Evolutionary conservation across 1,140 invertebrate genomes (phyloP), one percentile per base, ranked within the genome.

Genomic region (Apis laboriosa): DNA sequence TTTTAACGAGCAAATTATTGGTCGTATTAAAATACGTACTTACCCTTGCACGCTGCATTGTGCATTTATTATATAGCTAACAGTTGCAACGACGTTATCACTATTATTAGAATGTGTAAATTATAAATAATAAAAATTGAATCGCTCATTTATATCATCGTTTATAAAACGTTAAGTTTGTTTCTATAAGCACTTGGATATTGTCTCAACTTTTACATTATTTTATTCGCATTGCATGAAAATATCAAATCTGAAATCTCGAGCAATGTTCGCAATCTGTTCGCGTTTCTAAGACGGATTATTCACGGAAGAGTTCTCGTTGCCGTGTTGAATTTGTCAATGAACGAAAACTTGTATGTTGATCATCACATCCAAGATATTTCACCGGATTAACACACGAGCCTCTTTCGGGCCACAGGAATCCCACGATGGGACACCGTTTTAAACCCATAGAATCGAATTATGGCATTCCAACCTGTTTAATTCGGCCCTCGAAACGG

Each of bases 401-500:
- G 61, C 8, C 17, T 8, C 43, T 17, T 13, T 55, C 43, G 55
- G 34, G 7, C 72, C 34, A 56, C 49, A 17, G 55, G 73, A 28
- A 5, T 43, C 34, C 34, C 34, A 43, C 34, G 34, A 43, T 43
- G 34, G 34, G 34, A 43, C 53, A 19, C 24, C 73, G 24, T n/a
- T 60, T 82, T 70, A 82, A 82, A 70, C 77, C 80, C 74, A 82
- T 83, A 63, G 70, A 86, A 74, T 78, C 85, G 68, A 86, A 83
- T 86, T 86, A 86, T 73, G 63, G 76, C 73, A 87, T 84, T 86
- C 72, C 76, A n/a, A 72, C 74, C 34, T 71, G 58, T 87, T 87
- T 87, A 87, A 87, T 87, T 87, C 85, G 77, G 60, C 70, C 49
- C 67, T 80, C 67, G 60, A 87, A 87, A 87, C 58, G 64, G 68